phyloP scores from a whole-genome alignment of 2,113 vertebrate species.

The Merops nubicus region DNA sequence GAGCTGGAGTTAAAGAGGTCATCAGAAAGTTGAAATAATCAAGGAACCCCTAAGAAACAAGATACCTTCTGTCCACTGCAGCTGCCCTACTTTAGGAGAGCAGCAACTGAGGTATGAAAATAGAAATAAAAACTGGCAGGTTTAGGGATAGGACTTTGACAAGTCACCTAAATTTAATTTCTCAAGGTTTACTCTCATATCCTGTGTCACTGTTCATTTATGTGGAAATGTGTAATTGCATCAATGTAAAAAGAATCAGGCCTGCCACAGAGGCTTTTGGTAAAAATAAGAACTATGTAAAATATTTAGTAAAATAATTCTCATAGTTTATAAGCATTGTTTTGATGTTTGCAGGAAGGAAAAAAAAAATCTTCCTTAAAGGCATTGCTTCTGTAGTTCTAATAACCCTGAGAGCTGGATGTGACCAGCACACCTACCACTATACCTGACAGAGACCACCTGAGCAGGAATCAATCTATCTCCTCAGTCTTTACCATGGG shows the following conservation, averaged over 20 bases:
- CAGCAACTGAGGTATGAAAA: neutral
- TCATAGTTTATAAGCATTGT: neutral
- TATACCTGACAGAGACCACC: neutral
- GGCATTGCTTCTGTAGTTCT: neutral
- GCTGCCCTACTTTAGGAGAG: neutral
- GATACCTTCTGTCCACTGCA: neutral
- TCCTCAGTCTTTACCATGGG: neutral
- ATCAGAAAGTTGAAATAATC: neutral
- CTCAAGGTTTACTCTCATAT: neutral
- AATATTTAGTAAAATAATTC: neutral
- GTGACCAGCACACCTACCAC: accelerated
- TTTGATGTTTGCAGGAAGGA: neutral
- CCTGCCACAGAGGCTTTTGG: neutral
- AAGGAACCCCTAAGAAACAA: neutral
- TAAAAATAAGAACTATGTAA: neutral
- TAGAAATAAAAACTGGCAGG: neutral
- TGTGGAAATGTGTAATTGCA: neutral
- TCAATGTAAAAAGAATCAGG: neutral
- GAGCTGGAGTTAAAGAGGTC: neutral
- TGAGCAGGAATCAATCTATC: no score
- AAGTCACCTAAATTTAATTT: neutral
- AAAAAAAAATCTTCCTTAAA: neutral
- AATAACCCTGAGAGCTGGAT: neutral
- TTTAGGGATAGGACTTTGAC: neutral
- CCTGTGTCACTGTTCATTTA: neutral